Conservation (phyloP, 37 sponge, comb jelly and placozoan species). For the Tethya wilhelma region DNA sequence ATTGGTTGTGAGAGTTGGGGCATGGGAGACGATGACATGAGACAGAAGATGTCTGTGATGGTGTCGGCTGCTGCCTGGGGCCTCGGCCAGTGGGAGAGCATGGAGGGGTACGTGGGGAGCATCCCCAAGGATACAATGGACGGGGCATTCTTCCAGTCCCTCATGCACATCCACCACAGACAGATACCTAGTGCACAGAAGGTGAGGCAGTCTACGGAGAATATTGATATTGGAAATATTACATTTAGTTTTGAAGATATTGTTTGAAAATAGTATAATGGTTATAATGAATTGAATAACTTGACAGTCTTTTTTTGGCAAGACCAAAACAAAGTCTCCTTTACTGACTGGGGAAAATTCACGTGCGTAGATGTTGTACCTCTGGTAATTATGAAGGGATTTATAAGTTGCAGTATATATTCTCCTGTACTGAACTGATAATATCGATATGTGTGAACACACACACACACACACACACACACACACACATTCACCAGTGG, state of each 20-base stretch:
- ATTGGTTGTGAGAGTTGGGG: slow-evolving; percentile 83
- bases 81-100: slow-evolving; percentile 85
- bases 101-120: slow-evolving; percentile 79
- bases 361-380: too few relatives aligned
- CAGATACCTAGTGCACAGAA: slow-evolving; percentile 68
- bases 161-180: slow-evolving; percentile 70
- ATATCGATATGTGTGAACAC: not conserved
- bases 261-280: not conserved
- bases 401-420: too few relatives aligned
- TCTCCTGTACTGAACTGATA: too few relatives aligned
- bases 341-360: too few relatives aligned
- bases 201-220: slow-evolving; percentile 25
- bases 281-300: too few relatives aligned
- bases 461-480: slow-evolving; percentile 3
- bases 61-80: slow-evolving; percentile 96
- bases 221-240: not conserved
- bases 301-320: too few relatives aligned
- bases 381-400: too few relatives aligned
- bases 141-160: slow-evolving; percentile 86
- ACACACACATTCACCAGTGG: slow-evolving; percentile 65
- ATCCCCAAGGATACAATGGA: slow-evolving; percentile 74
- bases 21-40: slow-evolving; percentile 69
- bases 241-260: not conserved
- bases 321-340: too few relatives aligned
- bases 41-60: slow-evolving; percentile 89